Evolutionary conservation across 2,888 invertebrate genomes (phyloP).

Genomic region (Entomobrya multifasciata): DNA sequence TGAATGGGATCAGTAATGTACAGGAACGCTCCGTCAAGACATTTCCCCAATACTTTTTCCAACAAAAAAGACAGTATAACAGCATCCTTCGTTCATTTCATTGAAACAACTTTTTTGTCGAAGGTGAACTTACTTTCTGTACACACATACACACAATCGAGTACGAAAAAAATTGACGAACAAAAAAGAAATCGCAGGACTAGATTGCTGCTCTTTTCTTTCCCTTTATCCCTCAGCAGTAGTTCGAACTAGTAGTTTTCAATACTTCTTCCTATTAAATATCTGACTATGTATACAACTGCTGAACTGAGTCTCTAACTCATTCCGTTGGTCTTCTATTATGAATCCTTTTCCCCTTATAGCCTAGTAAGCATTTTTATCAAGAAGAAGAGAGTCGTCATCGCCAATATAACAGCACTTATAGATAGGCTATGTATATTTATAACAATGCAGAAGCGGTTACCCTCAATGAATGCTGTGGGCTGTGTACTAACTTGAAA

Average conservation of each 20-base stretch:
- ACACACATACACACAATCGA: too few species aligned
- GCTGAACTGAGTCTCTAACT: conserved; percentile 7
- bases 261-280: conserved; percentile 33
- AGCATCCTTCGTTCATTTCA: background rate
- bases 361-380: background rate
- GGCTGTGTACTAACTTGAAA: conserved; percentile 35
- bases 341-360: background rate
- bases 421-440: background rate
- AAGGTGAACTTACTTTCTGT: conserved; percentile 5
- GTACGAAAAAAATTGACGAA: background rate
- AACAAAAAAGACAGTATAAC: background rate
- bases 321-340: background rate
- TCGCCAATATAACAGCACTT: background rate
- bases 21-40: background rate
- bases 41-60: background rate
- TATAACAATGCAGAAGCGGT: background rate
- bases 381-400: background rate
- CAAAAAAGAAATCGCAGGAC: conserved; percentile 12
- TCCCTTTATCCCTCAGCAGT: conserved; percentile 38
- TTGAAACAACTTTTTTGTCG: conserved; percentile 8
- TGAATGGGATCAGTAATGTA: background rate
- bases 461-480: conserved; percentile 40
- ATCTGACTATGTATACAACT: background rate
- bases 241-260: conserved; percentile 44
- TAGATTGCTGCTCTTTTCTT: conserved; percentile 23